A percentile compares a stretch with the other conserved stretches of the same genome.
Conservation (phyloP, 1,140 invertebrate species). For the Drosophila navojoa region DNA sequence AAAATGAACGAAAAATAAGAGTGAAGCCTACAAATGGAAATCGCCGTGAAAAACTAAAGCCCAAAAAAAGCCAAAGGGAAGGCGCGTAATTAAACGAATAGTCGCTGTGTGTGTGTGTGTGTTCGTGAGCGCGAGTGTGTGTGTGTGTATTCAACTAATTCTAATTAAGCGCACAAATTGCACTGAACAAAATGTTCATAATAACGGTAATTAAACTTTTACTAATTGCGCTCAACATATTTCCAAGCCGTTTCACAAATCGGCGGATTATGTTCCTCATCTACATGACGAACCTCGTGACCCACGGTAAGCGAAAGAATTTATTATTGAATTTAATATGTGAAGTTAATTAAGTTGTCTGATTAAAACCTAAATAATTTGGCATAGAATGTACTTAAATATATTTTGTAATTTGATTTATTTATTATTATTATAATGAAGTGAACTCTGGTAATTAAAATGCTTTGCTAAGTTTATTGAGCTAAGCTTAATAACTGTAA, state of each 20-base stretch:
- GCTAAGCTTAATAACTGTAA: no score
- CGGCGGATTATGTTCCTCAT: slow-evolving; percentile 82
- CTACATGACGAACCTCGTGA: slow-evolving; percentile 82
- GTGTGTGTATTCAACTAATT: slow-evolving; percentile 35
- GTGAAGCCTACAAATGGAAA: slow-evolving; percentile 33
- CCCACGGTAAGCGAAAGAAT: slow-evolving; percentile 63
- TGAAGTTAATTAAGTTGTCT: not conserved
- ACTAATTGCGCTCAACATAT: slow-evolving; percentile 82
- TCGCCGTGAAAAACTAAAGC: slow-evolving; percentile 33
- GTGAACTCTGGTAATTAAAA: no score
- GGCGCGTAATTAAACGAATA: slow-evolving; percentile 43
- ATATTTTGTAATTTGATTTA: no score
- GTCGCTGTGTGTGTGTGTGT: slow-evolving; percentile 1
- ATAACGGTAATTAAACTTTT: slow-evolving; percentile 83
- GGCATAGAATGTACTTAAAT: no score
- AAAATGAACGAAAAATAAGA: slow-evolving; percentile 35
- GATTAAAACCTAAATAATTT: no score
- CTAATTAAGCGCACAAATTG: slow-evolving; percentile 38
- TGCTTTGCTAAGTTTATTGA: no score
- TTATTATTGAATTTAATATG: not conserved
- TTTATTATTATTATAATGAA: no score
- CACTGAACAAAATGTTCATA: slow-evolving; percentile 74
- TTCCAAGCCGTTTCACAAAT: slow-evolving; percentile 83
- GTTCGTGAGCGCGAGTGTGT: not conserved
- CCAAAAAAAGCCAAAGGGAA: slow-evolving; percentile 5